phyloP scores from a whole-genome alignment of 2,797 vertebrate genomes.

The Acrossocheilus wenchowensis region DNA sequence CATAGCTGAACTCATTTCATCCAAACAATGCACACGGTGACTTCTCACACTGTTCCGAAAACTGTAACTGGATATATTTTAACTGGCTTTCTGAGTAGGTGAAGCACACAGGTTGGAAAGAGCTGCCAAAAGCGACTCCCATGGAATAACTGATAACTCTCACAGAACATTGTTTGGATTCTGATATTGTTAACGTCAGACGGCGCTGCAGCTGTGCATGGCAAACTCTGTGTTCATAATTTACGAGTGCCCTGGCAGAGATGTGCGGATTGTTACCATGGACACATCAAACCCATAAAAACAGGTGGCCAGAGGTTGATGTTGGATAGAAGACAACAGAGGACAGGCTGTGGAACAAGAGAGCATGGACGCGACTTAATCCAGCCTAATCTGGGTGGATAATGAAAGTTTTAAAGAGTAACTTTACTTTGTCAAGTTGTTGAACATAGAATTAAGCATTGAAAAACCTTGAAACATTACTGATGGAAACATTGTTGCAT shows the following conservation, averaged over 20 bases:
- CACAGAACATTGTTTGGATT: slow-evolving; percentile 69
- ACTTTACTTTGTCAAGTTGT: slow-evolving; percentile 30
- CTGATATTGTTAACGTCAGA: slow-evolving; percentile 72
- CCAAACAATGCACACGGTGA: slow-evolving; percentile 1
- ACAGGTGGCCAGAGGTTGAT: slow-evolving; percentile 72
- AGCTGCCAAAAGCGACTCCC: slow-evolving; percentile 67
- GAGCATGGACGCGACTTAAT: slow-evolving; percentile 39
- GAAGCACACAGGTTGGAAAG: slow-evolving; percentile 65
- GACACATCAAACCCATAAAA: slow-evolving; percentile 38
- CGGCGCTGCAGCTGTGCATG: slow-evolving; percentile 73
- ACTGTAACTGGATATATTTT: slow-evolving; percentile 81
- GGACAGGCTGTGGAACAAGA: slow-evolving; percentile 42
- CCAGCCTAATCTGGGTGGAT: slow-evolving; percentile 29
- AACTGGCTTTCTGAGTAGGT: slow-evolving; percentile 67
- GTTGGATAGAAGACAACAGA: slow-evolving; percentile 67
- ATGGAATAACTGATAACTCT: slow-evolving; percentile 74
- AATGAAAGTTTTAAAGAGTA: slow-evolving; percentile 30
- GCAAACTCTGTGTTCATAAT: slow-evolving; percentile 63
- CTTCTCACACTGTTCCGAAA: slow-evolving; percentile 36
- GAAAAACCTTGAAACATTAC: not conserved
- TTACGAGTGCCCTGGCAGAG: slow-evolving; percentile 65
- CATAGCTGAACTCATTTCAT: slow-evolving; percentile 29
- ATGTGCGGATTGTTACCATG: slow-evolving; percentile 29
- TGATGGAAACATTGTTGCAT: slow-evolving; percentile 8
- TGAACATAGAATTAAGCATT: slow-evolving; percentile 22